phyloP scores from a whole-genome alignment of 2,797 vertebrate genomes.

The Danio tinwini region DNA sequence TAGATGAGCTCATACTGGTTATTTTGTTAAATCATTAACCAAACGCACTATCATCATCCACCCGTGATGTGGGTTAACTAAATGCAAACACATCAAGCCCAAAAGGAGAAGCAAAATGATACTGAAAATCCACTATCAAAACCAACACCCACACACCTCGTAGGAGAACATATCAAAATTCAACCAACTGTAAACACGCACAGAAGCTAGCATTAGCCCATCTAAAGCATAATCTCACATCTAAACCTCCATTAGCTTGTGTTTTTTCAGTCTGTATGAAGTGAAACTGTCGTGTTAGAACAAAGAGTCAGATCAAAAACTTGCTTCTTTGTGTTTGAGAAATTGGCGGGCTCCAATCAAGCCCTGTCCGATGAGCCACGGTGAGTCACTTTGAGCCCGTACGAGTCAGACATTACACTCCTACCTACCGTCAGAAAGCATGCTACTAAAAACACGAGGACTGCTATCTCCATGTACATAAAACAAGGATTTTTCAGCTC shows the following conservation, averaged over 20 bases:
- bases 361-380: slow-evolving; percentile 76
- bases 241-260: slow-evolving; percentile 5
- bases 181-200: slow-evolving; percentile 34
- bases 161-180: slow-evolving; percentile 35
- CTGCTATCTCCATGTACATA: slow-evolving; percentile 36
- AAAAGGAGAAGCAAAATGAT: slow-evolving; percentile 10
- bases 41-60: slow-evolving; percentile 66
- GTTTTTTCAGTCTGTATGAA: neutral
- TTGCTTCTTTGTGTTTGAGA: slow-evolving; percentile 62
- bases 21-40: slow-evolving; percentile 74
- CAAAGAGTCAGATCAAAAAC: slow-evolving; percentile 68
- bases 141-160: slow-evolving; percentile 39
- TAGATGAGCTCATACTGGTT: slow-evolving; percentile 64
- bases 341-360: slow-evolving; percentile 74
- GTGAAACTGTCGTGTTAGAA: slow-evolving; percentile 62
- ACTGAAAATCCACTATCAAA: slow-evolving; percentile 25
- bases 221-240: slow-evolving; percentile 18
- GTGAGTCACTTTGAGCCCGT: slow-evolving; percentile 77
- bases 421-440: slow-evolving; percentile 68
- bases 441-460: slow-evolving; percentile 68
- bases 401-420: slow-evolving; percentile 67
- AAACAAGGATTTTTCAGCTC: slow-evolving; percentile 51
- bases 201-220: slow-evolving; percentile 23
- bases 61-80: slow-evolving; percentile 60
- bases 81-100: slow-evolving; percentile 27